A percentile compares a stretch with the other conserved stretches of the same genome.
Conservation (phyloP, 2,888 invertebrate genomes). For the Macaria notata region DNA sequence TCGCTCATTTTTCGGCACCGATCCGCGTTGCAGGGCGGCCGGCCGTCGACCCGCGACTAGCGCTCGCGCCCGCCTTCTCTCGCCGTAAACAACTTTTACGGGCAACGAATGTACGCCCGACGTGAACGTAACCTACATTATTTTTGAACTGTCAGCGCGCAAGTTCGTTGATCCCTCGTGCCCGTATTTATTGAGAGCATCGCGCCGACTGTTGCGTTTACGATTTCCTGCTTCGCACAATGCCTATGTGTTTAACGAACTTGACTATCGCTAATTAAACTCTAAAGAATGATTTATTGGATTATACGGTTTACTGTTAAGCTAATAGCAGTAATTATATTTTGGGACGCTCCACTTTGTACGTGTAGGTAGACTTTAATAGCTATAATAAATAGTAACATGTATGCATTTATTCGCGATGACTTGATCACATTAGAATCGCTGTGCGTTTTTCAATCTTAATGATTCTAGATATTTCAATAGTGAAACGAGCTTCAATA, state of each 20-base stretch:
- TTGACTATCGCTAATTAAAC: constrained; percentile 43
- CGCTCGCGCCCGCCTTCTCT: constrained; percentile 53
- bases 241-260: constrained; percentile 49
- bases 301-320: constrained; percentile 33
- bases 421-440: neutral
- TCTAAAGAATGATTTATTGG: constrained; percentile 32
- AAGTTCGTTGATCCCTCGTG: constrained; percentile 73
- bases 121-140: constrained; percentile 82
- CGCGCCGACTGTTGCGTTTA: constrained; percentile 60
- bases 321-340: constrained; percentile 28
- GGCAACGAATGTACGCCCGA: constrained; percentile 78
- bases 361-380: constrained; percentile 28
- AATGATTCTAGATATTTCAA: neutral
- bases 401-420: constrained; percentile 6
- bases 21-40: constrained; percentile 65
- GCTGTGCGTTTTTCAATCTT: neutral
- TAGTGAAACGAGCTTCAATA: too few species aligned
- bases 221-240: constrained; percentile 63
- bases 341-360: constrained; percentile 25
- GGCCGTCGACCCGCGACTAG: constrained; percentile 64
- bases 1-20: constrained; percentile 79
- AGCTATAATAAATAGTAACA: constrained; percentile 18
- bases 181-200: constrained; percentile 72
- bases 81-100: constrained; percentile 79
- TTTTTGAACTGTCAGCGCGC: constrained; percentile 80